These are phyloP conservation scores for Saimiri boliviensis DNA, from an alignment of 2,113 vertebrate genomes.

Conservation along the genomic window DNA sequence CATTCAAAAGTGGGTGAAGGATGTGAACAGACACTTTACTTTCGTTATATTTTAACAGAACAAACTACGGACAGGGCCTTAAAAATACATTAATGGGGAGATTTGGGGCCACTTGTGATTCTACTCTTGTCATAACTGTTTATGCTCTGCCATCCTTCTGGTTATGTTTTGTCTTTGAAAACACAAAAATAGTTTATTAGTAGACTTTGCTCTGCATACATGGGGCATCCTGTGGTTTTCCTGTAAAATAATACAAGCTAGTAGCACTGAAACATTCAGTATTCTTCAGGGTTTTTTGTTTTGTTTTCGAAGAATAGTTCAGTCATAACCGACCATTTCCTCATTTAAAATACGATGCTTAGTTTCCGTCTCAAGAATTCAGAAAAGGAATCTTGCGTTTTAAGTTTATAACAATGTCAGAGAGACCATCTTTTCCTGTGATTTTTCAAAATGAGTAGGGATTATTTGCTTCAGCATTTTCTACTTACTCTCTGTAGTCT, in stretches of 20 bases:
- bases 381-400: not conserved
- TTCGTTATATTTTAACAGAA: constrained; percentile 3
- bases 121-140: not conserved
- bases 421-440: not conserved
- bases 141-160: not conserved
- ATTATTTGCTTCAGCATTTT: not conserved
- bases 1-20: too few species aligned
- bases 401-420: not conserved
- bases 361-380: not conserved
- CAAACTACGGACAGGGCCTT: not conserved
- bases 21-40: not conserved
- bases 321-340: not conserved
- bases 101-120: not conserved
- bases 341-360: not conserved
- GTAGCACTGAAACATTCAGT: not conserved
- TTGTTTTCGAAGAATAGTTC: not conserved
- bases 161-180: not conserved
- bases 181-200: not conserved
- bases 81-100: not conserved
- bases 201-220: not conserved
- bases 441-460: not conserved
- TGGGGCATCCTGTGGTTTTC: not conserved
- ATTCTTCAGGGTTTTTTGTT: not conserved
- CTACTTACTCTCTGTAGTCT: not conserved
- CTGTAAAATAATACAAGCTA: not conserved